These are phyloP conservation scores for Archocentrus centrarchus DNA, from an alignment of 2,113 vertebrate genomes.

Conservation along the genomic window DNA sequence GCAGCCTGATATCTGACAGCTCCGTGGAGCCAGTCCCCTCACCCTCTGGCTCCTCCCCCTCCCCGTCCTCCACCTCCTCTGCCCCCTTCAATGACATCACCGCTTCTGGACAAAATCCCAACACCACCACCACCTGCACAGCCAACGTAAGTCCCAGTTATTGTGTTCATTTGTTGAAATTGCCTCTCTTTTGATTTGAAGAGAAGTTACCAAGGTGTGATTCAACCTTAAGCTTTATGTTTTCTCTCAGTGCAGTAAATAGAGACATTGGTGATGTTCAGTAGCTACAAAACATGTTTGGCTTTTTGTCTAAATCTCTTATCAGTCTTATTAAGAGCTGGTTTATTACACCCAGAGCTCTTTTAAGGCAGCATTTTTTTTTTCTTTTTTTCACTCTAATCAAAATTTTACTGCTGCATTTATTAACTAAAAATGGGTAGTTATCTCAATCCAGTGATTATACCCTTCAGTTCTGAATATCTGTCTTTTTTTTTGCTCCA, in stretches of 20 bases:
- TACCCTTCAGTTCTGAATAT: neutral
- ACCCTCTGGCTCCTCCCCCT: constrained; percentile 76
- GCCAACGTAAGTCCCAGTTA: constrained; percentile 54
- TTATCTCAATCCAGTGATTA: neutral
- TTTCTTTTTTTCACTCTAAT: too few relatives aligned
- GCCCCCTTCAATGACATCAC: constrained; percentile 69
- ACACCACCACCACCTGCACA: constrained; percentile 75
- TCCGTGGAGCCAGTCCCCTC: constrained; percentile 83
- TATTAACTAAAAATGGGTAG: neutral
- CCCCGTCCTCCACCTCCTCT: constrained; percentile 62
- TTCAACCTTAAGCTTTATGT: too few relatives aligned
- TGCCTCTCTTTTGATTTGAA: neutral
- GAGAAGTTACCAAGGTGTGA: neutral
- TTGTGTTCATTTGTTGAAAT: neutral
- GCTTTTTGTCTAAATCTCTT: too few relatives aligned
- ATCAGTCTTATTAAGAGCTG: too few relatives aligned
- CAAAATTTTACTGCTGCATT: too few relatives aligned
- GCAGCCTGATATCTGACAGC: constrained; percentile 83
- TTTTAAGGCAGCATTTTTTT: too few relatives aligned
- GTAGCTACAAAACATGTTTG: too few relatives aligned
- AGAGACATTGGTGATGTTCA: too few relatives aligned
- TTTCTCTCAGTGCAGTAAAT: too few relatives aligned
- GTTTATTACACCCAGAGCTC: too few relatives aligned
- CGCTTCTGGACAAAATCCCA: constrained; percentile 63
- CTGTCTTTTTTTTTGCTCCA: constrained; percentile 59